These are phyloP conservation scores for Colletes gigas DNA, from an alignment of 1,140 invertebrate species.

Conservation along the genomic window DNA sequence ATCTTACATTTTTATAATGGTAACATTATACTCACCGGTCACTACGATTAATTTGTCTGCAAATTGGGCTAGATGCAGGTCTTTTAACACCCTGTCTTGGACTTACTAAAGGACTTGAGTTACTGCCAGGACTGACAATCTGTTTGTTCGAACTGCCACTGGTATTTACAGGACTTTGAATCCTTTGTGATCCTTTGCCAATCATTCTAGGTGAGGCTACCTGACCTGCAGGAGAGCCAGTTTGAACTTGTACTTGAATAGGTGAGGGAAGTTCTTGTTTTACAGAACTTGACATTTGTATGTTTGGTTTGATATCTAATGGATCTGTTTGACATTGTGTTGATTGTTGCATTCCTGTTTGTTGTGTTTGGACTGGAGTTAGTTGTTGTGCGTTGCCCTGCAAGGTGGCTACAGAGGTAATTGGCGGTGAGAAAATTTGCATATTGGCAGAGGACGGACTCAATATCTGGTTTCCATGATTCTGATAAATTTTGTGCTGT, in stretches of 20 bases:
- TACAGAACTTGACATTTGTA: constrained; percentile 69
- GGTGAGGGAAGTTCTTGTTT: constrained; percentile 75
- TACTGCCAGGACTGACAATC: constrained; percentile 66
- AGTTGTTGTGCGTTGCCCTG: constrained; percentile 59
- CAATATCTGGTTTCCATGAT: constrained; percentile 70
- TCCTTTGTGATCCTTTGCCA: constrained; percentile 66
- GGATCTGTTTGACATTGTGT: constrained; percentile 77
- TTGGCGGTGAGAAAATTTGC: constrained; percentile 61
- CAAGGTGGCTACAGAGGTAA: constrained; percentile 43
- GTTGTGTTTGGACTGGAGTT: constrained; percentile 59
- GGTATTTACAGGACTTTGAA: constrained; percentile 69
- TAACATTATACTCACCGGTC: constrained; percentile 72
- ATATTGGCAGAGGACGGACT: constrained; percentile 73
- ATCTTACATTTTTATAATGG: too few species aligned
- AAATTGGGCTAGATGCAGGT: constrained; percentile 75
- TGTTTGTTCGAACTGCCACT: constrained; percentile 63
- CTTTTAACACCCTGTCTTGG: constrained; percentile 76
- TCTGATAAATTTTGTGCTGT: constrained; percentile 69
- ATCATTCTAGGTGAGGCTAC: constrained; percentile 72
- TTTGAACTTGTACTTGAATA: constrained; percentile 71
- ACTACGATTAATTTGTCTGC: constrained; percentile 74
- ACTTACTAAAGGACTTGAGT: constrained; percentile 61
- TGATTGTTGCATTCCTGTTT: constrained; percentile 69
- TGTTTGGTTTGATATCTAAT: constrained; percentile 71
- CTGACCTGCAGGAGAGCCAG: constrained; percentile 69